phyloP scores from a whole-genome alignment of 2,888 invertebrate genomes.

The Lapara coniferarum region DNA sequence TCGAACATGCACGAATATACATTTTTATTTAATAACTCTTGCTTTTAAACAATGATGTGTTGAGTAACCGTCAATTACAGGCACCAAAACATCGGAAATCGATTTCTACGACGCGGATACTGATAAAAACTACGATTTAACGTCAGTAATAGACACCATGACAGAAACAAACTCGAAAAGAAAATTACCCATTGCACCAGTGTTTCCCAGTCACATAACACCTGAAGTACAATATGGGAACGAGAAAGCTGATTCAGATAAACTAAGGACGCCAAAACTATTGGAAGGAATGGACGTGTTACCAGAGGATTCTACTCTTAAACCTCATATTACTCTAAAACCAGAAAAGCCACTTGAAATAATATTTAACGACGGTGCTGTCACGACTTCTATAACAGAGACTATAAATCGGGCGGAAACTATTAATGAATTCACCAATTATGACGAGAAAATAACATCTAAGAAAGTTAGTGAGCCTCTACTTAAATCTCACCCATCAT shows the following conservation, averaged over 20 bases:
- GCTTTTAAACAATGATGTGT: constrained; percentile 24
- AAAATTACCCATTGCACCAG: constrained; percentile 63
- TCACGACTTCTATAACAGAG: constrained; percentile 54
- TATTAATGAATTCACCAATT: constrained; percentile 58
- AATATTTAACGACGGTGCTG: constrained; percentile 65
- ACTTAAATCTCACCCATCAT: constrained; percentile 42
- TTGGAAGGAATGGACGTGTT: constrained; percentile 49
- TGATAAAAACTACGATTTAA: constrained; percentile 53
- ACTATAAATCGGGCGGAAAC: constrained; percentile 61
- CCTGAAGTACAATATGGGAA: constrained; percentile 82
- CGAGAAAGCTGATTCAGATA: constrained; percentile 71
- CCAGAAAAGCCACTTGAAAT: constrained; percentile 75
- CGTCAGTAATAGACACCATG: constrained; percentile 49
- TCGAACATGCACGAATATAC: constrained; percentile 7
- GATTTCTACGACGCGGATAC: constrained; percentile 73
- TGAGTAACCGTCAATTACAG: constrained; percentile 57
- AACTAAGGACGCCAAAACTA: constrained; percentile 61
- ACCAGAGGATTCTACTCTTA: constrained; percentile 65
- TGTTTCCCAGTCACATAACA: constrained; percentile 72
- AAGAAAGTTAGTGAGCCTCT: constrained; percentile 44
- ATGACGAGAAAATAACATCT: constrained; percentile 54
- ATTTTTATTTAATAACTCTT: neutral
- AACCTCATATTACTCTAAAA: constrained; percentile 76
- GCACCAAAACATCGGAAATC: constrained; percentile 74
- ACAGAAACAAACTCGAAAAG: constrained; percentile 50